Evolutionary conservation across 2,797 vertebrate species (phyloP).

Genomic region (Passerculus sandwichensis): DNA sequence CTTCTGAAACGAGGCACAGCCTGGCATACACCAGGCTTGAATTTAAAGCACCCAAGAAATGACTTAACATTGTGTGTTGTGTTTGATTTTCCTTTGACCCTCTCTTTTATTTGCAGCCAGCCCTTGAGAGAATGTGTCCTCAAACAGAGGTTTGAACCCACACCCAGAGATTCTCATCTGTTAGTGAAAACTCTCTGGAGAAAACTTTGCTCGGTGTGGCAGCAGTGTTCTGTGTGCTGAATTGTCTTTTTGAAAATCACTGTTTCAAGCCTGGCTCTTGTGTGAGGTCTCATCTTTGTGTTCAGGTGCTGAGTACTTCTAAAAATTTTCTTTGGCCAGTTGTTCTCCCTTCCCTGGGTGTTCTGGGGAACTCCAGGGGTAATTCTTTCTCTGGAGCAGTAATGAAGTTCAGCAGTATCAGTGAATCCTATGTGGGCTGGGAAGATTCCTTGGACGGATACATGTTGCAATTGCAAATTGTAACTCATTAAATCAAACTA

Average conservation of each 20-base stretch:
- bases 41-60: background rate
- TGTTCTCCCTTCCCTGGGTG: background rate
- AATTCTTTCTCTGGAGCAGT: background rate
- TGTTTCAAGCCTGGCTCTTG: background rate
- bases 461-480: background rate
- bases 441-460: background rate
- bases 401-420: background rate
- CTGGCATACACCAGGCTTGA: background rate
- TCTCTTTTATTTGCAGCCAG: background rate
- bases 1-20: background rate
- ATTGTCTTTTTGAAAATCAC: background rate
- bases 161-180: background rate
- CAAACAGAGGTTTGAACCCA: background rate
- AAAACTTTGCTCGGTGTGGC: background rate
- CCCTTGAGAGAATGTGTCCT: background rate
- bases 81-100: background rate
- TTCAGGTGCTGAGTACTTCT: background rate
- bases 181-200: background rate
- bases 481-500: background rate
- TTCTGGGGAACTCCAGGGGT: background rate
- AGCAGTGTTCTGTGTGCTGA: background rate
- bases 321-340: background rate
- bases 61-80: background rate
- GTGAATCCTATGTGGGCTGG: background rate
- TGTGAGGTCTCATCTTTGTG: background rate